Conservation (phyloP, 2,797 vertebrate species). For the Fratercula arctica region DNA sequence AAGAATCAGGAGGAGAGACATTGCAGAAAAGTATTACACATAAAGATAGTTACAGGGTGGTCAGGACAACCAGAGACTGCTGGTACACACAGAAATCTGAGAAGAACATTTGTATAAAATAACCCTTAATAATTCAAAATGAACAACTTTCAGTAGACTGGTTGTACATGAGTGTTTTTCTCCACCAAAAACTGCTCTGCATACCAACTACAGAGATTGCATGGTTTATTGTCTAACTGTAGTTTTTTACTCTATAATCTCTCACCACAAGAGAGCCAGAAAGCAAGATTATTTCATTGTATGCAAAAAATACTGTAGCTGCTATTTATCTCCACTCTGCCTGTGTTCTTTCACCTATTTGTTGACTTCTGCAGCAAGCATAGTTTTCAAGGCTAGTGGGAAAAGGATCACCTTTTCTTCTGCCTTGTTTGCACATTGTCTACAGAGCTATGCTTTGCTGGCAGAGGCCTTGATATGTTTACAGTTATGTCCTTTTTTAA, state of each 20-base stretch:
- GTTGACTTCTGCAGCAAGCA: background rate
- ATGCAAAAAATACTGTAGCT: background rate
- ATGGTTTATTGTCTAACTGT: background rate
- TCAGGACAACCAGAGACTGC: background rate
- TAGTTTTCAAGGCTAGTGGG: background rate
- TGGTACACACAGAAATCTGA: background rate
- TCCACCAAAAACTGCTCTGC: background rate
- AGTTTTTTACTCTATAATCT: background rate
- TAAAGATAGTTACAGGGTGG: background rate
- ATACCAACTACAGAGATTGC: background rate
- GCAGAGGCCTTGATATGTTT: background rate
- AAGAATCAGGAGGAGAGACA: background rate
- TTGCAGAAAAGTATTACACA: background rate
- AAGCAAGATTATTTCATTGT: background rate
- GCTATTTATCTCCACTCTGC: background rate
- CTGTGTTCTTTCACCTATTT: background rate
- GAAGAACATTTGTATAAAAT: background rate
- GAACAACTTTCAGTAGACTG: background rate
- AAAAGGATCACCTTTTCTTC: background rate
- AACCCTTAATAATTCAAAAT: background rate
- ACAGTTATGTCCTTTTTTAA: background rate
- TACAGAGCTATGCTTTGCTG: background rate
- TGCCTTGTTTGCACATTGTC: background rate
- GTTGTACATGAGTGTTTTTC: accelerated
- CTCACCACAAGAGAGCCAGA: background rate